A percentile compares a stretch with the other conserved stretches of the same genome.
These are phyloP conservation scores for Xestia rhomboidea DNA, from an alignment of 2,888 invertebrate genomes.

Conservation along the genomic window DNA sequence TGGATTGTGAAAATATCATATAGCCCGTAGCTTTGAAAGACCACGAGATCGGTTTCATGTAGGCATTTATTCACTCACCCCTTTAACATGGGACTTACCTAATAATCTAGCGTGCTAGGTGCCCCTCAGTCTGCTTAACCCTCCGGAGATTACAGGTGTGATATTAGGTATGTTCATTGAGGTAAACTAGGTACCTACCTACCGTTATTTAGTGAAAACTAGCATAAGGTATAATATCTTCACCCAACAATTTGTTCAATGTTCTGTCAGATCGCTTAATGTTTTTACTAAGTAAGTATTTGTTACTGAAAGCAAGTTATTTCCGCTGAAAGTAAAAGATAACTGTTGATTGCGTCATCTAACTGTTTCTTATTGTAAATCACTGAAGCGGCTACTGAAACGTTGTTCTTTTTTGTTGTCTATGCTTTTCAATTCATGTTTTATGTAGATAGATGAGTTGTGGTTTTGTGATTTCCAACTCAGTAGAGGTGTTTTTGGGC, in stretches of 20 bases:
- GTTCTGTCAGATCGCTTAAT: background rate
- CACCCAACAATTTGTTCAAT: background rate
- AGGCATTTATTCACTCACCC: background rate
- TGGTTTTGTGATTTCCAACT: background rate
- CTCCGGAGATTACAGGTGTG: background rate
- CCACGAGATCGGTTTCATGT: background rate
- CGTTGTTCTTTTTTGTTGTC: slow-evolving; percentile 10
- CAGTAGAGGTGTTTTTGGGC: background rate
- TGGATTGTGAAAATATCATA: background rate
- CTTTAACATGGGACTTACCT: too few species aligned
- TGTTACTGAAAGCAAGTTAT: slow-evolving; percentile 17
- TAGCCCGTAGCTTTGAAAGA: background rate
- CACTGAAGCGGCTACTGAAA: slow-evolving; percentile 42
- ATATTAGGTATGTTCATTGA: background rate
- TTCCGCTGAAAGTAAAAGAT: slow-evolving; percentile 40
- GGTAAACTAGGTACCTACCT: background rate
- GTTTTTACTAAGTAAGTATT: slow-evolving; percentile 1
- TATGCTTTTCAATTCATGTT: background rate
- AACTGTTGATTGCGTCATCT: slow-evolving; percentile 40
- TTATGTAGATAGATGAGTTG: background rate
- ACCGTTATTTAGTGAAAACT: background rate
- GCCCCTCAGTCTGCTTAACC: background rate
- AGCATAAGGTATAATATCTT: background rate
- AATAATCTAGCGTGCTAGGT: too few species aligned
- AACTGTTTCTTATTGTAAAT: slow-evolving; percentile 23